Percentiles rank a stretch among this genome's conserved stretches.
Evolutionary conservation across 2,113 vertebrate species (phyloP).

Genomic region (Clupea harengus): DNA sequence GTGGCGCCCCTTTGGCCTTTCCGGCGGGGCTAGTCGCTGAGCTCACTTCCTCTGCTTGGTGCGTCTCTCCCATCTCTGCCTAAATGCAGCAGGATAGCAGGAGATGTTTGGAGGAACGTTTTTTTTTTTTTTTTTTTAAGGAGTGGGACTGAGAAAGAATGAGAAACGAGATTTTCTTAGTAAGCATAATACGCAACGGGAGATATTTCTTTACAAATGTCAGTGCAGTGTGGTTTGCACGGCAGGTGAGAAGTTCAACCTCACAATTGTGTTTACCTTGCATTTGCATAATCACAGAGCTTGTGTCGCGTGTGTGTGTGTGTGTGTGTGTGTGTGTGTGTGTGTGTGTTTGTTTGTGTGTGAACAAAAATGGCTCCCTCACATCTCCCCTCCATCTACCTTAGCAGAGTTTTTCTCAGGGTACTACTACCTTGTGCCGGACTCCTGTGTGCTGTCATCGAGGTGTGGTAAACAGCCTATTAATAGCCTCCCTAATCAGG

Average conservation of each 20-base stretch:
- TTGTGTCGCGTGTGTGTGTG: neutral
- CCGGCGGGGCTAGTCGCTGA: neutral
- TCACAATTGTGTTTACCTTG: neutral
- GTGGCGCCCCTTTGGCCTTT: neutral
- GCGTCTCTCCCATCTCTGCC: neutral
- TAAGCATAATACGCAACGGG: neutral
- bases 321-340: no score
- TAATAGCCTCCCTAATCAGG: conserved; percentile 33
- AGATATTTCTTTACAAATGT: neutral
- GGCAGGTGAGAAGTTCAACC: neutral
- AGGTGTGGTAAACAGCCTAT: conserved; percentile 23
- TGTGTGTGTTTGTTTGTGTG: neutral
- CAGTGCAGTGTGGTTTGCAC: neutral
- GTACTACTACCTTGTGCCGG: no score
- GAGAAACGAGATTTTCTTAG: neutral
- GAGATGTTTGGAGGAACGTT: neutral
- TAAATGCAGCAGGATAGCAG: neutral
- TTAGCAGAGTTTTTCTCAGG: neutral
- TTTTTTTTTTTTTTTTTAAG: neutral
- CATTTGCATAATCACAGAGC: neutral
- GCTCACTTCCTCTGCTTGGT: neutral
- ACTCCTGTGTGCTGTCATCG: no score
- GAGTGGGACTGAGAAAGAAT: neutral
- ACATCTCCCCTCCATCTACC: neutral
- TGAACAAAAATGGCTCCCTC: neutral